Percentiles rank a stretch among this genome's conserved stretches.
These are phyloP conservation scores for Lonchura striata DNA, from an alignment of 2,113 vertebrate species.

Conservation along the genomic window DNA sequence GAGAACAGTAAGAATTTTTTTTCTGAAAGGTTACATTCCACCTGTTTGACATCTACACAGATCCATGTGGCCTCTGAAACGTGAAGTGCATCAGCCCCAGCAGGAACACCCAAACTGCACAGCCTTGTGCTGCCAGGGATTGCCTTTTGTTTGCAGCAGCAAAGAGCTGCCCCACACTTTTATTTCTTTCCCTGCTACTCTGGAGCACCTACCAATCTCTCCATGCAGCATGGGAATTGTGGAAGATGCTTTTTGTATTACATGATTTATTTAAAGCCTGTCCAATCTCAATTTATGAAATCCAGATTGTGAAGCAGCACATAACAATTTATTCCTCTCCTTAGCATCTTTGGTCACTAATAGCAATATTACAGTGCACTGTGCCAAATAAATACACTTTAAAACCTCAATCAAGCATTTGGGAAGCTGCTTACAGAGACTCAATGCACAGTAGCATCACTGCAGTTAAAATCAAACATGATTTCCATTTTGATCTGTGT, in stretches of 20 bases:
- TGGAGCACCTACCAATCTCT: slow-evolving; percentile 33
- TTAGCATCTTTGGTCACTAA: slow-evolving; percentile 44
- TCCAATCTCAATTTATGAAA: slow-evolving; percentile 60
- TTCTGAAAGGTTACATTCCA: not conserved
- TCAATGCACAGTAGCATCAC: slow-evolving; percentile 28
- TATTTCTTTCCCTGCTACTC: not conserved
- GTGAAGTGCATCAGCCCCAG: not conserved
- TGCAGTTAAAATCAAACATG: slow-evolving; percentile 20
- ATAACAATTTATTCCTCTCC: slow-evolving; percentile 56
- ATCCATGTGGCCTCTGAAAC: not conserved
- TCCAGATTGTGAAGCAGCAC: slow-evolving; percentile 63
- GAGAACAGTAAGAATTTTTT: not conserved
- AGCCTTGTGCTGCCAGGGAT: not conserved
- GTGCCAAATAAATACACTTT: slow-evolving; percentile 56
- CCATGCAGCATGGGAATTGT: slow-evolving; percentile 53
- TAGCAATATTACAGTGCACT: slow-evolving; percentile 18
- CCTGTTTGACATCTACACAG: not conserved
- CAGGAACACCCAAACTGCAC: not conserved
- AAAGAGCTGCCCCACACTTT: not conserved
- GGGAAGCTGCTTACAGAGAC: slow-evolving; percentile 47
- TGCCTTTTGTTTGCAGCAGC: slow-evolving; percentile 23
- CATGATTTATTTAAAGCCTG: slow-evolving; percentile 69
- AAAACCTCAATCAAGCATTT: slow-evolving; percentile 67
- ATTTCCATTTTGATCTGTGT: slow-evolving; percentile 11
- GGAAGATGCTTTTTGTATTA: slow-evolving; percentile 61